Conservation (phyloP, 2,113 vertebrate species). For the Syngnathus typhle region DNA sequence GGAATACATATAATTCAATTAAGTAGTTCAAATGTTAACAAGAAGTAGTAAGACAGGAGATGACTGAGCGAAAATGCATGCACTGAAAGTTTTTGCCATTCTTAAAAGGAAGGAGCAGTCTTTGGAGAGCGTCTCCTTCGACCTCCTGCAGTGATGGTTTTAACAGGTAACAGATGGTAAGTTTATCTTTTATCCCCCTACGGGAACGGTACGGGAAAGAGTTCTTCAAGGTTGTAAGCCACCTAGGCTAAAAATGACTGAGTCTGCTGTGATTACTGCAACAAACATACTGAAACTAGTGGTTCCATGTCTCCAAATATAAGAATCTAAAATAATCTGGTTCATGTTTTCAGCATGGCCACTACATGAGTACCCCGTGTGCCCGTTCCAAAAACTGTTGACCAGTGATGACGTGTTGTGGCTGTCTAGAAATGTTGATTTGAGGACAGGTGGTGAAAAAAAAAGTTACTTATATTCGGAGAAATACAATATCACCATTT, state of each 20-base stretch:
- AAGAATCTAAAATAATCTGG: background rate
- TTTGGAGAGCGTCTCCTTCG: constrained; percentile 15
- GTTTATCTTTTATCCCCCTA: constrained; percentile 41
- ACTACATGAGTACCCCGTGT: too few relatives aligned
- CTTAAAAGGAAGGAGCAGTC: constrained; percentile 7
- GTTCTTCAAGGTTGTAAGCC: constrained; percentile 23
- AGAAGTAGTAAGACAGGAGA: background rate
- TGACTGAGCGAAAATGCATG: background rate
- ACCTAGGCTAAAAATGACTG: constrained; percentile 13
- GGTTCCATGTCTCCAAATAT: background rate
- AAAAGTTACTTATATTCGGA: too few relatives aligned
- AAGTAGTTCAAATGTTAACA: too few relatives aligned
- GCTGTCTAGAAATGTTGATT: too few relatives aligned
- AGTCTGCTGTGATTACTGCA: background rate
- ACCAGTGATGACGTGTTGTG: too few relatives aligned
- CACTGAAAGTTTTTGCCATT: background rate
- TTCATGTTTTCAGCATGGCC: background rate
- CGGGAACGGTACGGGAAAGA: constrained; percentile 43
- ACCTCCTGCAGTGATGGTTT: constrained; percentile 51
- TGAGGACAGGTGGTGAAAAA: too few relatives aligned
- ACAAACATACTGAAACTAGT: background rate
- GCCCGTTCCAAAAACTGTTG: too few relatives aligned
- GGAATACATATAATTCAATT: background rate
- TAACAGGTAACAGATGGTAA: constrained; percentile 65
- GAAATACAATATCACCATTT: background rate